These are phyloP conservation scores for Mungos mungo DNA, from an alignment of 2,113 vertebrate genomes.

Conservation along the genomic window DNA sequence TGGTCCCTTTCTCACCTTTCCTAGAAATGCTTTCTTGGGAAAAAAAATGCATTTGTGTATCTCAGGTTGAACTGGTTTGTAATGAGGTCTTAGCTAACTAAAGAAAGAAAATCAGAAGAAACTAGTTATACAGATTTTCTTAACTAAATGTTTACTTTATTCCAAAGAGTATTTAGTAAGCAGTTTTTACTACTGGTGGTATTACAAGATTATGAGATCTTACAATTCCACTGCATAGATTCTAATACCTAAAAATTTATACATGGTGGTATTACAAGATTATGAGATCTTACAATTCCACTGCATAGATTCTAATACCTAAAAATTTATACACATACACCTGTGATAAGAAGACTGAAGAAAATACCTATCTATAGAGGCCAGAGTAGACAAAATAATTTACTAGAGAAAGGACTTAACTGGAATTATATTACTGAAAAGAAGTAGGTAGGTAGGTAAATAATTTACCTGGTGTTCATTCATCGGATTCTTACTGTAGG, in stretches of 20 bases:
- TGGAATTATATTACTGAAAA: neutral
- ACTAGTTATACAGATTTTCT: conserved; percentile 30
- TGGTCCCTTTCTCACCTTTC: neutral
- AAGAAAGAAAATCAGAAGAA: conserved; percentile 1
- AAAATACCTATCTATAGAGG: neutral
- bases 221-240: neutral
- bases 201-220: neutral
- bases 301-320: neutral
- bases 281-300: conserved; percentile 1
- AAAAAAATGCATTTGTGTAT: neutral
- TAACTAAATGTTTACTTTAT: conserved; percentile 15
- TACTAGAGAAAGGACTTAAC: neutral
- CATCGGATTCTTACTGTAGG: neutral
- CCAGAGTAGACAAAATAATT: neutral
- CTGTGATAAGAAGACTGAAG: neutral
- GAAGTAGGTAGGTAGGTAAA: neutral
- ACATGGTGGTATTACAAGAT: neutral
- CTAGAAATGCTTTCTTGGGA: conserved; percentile 4
- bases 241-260: neutral
- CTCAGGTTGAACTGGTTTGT: neutral
- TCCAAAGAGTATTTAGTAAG: neutral
- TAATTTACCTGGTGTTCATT: neutral
- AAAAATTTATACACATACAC: neutral
- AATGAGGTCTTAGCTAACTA: neutral
- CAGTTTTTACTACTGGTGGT: neutral